These are phyloP conservation scores for Acomys russatus DNA, from an alignment of 2,797 vertebrate genomes.

Conservation along the genomic window DNA sequence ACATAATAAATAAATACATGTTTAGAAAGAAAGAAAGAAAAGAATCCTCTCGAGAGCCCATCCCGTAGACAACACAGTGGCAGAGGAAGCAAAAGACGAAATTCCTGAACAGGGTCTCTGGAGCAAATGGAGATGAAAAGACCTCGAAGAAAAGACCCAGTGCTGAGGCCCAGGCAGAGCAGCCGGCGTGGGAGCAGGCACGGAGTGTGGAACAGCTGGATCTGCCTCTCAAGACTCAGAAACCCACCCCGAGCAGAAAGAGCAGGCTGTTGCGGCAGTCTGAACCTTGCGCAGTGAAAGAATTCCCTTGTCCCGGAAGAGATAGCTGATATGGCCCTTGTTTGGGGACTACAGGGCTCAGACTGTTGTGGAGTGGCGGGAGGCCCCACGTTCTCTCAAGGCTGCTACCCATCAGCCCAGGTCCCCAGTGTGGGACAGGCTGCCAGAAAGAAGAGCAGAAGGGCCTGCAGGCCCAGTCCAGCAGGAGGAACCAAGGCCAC, in stretches of 20 bases:
- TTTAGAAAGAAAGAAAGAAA: too few relatives aligned
- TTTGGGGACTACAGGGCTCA: slow-evolving; percentile 96
- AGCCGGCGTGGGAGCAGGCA: slow-evolving; percentile 93
- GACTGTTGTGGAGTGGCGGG: slow-evolving; percentile 93
- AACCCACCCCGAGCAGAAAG: slow-evolving; percentile 92
- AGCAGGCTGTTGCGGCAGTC: slow-evolving; percentile 92
- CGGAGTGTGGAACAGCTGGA: slow-evolving; percentile 98
- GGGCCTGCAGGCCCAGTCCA: slow-evolving; percentile 79
- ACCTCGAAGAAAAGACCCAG: background rate
- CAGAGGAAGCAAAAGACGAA: slow-evolving; percentile 50
- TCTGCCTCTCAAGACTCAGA: slow-evolving; percentile 92
- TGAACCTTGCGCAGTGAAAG: slow-evolving; percentile 93
- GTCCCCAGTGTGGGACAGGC: slow-evolving; percentile 89
- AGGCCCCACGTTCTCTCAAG: slow-evolving; percentile 92
- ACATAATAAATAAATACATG: too few relatives aligned
- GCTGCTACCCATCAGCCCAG: slow-evolving; percentile 90
- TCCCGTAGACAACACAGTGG: background rate
- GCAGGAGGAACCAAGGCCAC: background rate
- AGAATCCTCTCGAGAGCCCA: too few relatives aligned
- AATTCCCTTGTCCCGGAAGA: slow-evolving; percentile 94
- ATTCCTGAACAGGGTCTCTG: background rate
- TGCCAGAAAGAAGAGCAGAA: slow-evolving; percentile 83
- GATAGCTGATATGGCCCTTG: slow-evolving; percentile 95
- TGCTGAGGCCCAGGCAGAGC: slow-evolving; percentile 75
- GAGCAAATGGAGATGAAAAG: background rate